Base-by-base conservation (phyloP, 2,113 vertebrate species). In the Hippocampus abdominalis region DNA sequence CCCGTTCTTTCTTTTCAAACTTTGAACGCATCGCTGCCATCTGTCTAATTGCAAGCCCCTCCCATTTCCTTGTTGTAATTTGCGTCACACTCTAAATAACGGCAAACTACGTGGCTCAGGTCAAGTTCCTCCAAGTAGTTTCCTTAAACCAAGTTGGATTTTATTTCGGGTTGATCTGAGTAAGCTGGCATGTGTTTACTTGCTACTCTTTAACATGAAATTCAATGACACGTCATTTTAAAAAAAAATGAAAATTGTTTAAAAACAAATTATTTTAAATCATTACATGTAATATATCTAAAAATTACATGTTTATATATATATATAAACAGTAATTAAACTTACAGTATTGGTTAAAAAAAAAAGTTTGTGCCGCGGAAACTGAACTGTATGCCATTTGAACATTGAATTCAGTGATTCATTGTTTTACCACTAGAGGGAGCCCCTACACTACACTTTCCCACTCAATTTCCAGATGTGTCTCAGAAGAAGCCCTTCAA, bases 1-100 rank as follows among this genome's bases (percentile, higher is more conserved):
- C 79, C 81, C 69, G 63, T 88, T 81, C 76, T 82, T 83, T 61
- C 68, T 77, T 71, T 75, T 71, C 71, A 74, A 27, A 20, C 66
- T 48, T 51, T 79, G 65, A 53, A 56, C 44, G 12, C 32, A 40
- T 66, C 70, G 18, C 36, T 32, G 25, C 68, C 71, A 40, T 65
- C 76, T 57, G 60, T 59, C 62, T 18, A 16, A 15, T 60, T 32
- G 15, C 8, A 13, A 56, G 10, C n/a, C 64, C 64, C 75, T 48
- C 71, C 77, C 72, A 51, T 62, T 59, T 68, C 61, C 46, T 70
- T 66, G 69, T 76, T 68, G 27, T 40, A n/a, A n/a, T 79, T 70
- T 68, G 57, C 62, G 23, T 56, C 53, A 13, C 51, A n/a, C 39
- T 74, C 72, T 70, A 74, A 87, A 85, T 79, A 78, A 57, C 59